These are phyloP conservation scores for Aphrophora alni DNA, from an alignment of 2,888 invertebrate species.

Conservation along the genomic window DNA sequence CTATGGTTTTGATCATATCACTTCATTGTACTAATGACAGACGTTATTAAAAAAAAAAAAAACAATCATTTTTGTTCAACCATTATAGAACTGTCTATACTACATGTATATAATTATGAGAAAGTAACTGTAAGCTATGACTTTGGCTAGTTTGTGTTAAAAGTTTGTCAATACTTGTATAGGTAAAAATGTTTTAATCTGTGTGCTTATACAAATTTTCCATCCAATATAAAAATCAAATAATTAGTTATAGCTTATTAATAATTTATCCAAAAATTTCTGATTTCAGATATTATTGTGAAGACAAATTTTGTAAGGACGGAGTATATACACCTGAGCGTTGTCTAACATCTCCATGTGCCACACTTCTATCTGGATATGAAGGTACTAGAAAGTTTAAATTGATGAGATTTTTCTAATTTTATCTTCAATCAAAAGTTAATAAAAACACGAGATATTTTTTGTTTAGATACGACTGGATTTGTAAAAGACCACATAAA, in stretches of 20 bases:
- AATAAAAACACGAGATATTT: neutral
- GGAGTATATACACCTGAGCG: conserved; percentile 66
- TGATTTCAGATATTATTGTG: conserved; percentile 58
- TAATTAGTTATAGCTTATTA: neutral
- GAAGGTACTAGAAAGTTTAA: conserved; percentile 54
- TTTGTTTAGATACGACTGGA: conserved; percentile 7
- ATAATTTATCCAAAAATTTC: conserved; percentile 55
- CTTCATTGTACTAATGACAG: too few relatives aligned
- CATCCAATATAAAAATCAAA: too few relatives aligned
- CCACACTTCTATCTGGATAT: conserved; percentile 58
- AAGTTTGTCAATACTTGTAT: too few relatives aligned
- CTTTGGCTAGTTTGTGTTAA: too few relatives aligned
- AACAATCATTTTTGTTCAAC: too few relatives aligned
- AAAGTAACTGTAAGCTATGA: too few relatives aligned
- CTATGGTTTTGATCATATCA: too few relatives aligned
- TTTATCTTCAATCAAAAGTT: neutral
- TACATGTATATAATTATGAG: too few relatives aligned
- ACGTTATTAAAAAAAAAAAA: too few relatives aligned
- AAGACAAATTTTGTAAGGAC: conserved; percentile 59
- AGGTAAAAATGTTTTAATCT: too few relatives aligned
- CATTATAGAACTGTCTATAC: too few relatives aligned
- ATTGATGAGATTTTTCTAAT: neutral
- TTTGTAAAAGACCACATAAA: conserved; percentile 65
- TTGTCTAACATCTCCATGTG: conserved; percentile 59
- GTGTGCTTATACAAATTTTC: too few relatives aligned